A percentile compares a stretch with the other conserved stretches of the same genome.
Evolutionary conservation across 2,888 invertebrate genomes (phyloP).

Genomic region (Adelognathus sp.): DNA sequence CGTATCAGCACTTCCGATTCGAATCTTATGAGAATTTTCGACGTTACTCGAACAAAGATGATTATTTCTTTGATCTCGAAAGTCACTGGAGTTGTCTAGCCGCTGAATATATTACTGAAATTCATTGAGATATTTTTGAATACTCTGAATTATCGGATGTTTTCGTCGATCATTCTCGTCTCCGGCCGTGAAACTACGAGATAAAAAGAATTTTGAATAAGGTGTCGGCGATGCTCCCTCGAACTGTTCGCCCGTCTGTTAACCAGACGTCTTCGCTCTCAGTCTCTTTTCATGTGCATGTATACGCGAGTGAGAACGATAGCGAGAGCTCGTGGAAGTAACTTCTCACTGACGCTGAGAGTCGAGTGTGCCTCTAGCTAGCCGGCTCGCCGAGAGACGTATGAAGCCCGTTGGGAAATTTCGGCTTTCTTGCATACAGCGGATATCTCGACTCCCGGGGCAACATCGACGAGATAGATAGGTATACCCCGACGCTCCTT

Average conservation of each 20-base stretch:
- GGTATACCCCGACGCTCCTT: conserved; percentile 39
- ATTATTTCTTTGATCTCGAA: not conserved
- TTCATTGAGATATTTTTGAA: not conserved
- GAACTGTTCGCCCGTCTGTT: conserved; percentile 2
- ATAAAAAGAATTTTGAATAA: conserved; percentile 18
- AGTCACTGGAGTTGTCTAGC: not conserved
- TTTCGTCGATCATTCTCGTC: not conserved
- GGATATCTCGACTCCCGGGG: conserved; percentile 54
- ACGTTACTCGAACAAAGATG: not conserved
- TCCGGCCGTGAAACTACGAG: not conserved
- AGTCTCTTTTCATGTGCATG: not conserved
- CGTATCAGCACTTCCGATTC: not conserved
- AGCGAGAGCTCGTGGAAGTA: conserved; percentile 30
- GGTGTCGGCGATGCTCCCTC: conserved; percentile 9
- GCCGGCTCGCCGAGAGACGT: conserved; percentile 60
- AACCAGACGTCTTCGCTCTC: not conserved
- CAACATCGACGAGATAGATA: conserved; percentile 59
- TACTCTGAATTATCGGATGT: conserved; percentile 24
- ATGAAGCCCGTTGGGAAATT: conserved; percentile 74
- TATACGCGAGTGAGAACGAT: conserved; percentile 18
- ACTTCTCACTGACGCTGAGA: conserved; percentile 51
- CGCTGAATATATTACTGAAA: not conserved
- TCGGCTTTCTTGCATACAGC: conserved; percentile 69
- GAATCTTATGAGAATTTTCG: not conserved
- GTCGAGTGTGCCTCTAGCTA: conserved; percentile 21